Evolutionary conservation across 2,888 invertebrate species (phyloP), one percentile per base, ranked within the genome.

Genomic region (Epinotia nisella): DNA sequence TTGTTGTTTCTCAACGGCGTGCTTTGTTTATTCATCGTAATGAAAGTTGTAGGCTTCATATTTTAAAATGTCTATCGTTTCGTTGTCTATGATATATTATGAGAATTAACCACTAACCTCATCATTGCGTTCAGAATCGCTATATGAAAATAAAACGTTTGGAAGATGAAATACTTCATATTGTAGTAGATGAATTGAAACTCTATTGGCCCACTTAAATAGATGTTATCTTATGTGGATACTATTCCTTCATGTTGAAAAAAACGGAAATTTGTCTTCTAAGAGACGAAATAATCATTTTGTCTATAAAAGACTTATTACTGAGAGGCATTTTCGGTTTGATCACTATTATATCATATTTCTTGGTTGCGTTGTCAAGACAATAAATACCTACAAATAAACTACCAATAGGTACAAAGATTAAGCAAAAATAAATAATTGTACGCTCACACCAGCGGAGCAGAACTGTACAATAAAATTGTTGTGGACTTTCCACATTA

Each of bases 1-100:
- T 64, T 69, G 73, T 64, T 68, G 51, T 68, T 64, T 70, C 56
- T 49, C 45, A 24, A 59, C 29, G 1, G 19, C 58, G 49, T 49
- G 45, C 58, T 71, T 64, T 64, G 17, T 70, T 70, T 29, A 11
- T 45, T 65, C 24, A 19, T 21, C 19, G 17, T 15, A 41, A 51
- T 56, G 24, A 56, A 19, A n/a, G 19, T 49, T 13, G 17, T 15
- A 10, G 9, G 49, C 15, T n/a, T 24, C 29, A 49, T n/a, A n/a
- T 24, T 62, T 17, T 51, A 24, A 17, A 24, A 11, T 21, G 29
- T 24, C 2, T 60, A 13, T 51, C 1, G 53, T 53, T 19, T 53
- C n/a, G 15, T 69, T 29, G 21, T 53, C 13, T 19, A 21, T 70
- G 24, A n/a, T n/a, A n/a, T n/a, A n/a, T n/a, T 21, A 51, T 70